phyloP scores from a whole-genome alignment of 2,113 vertebrate genomes.

The Sinosuthora webbiana region DNA sequence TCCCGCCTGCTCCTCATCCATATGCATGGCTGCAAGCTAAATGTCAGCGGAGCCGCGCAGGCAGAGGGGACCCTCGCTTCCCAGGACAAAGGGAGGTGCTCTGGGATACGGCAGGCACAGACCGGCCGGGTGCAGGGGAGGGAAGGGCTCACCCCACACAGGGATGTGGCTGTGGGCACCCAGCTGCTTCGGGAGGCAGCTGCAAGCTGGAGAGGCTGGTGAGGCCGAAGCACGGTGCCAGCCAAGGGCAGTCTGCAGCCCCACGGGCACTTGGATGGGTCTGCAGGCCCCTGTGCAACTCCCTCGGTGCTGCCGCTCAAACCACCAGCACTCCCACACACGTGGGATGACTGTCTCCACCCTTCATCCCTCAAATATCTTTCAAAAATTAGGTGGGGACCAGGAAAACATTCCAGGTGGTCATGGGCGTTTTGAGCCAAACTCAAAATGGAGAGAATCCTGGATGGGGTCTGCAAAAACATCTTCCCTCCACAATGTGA shows the following conservation, averaged over 20 bases:
- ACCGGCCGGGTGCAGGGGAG: rapidly evolving
- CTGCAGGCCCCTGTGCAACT: background rate
- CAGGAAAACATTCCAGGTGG: background rate
- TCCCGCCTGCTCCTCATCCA: background rate
- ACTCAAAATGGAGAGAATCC: background rate
- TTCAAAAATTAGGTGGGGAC: background rate
- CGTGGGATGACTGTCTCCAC: background rate
- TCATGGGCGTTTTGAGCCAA: background rate
- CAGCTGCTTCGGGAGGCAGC: rapidly evolving
- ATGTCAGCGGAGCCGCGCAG: background rate
- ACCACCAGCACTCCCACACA: background rate
- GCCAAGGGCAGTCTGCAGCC: background rate
- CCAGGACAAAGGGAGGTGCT: background rate
- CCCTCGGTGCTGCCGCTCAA: rapidly evolving
- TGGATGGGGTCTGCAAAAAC: background rate
- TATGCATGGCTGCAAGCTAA: background rate
- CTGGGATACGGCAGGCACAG: background rate
- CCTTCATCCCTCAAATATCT: background rate
- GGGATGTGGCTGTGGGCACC: background rate
- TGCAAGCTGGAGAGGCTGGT: background rate
- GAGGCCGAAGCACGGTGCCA: rapidly evolving
- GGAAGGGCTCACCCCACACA: background rate
- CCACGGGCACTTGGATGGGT: background rate
- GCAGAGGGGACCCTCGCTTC: background rate
- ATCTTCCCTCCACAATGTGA: background rate